Evolutionary conservation across 2,113 vertebrate genomes (phyloP), one percentile per base, ranked within the genome.

Genomic region (Onychostruthus taczanowskii): DNA sequence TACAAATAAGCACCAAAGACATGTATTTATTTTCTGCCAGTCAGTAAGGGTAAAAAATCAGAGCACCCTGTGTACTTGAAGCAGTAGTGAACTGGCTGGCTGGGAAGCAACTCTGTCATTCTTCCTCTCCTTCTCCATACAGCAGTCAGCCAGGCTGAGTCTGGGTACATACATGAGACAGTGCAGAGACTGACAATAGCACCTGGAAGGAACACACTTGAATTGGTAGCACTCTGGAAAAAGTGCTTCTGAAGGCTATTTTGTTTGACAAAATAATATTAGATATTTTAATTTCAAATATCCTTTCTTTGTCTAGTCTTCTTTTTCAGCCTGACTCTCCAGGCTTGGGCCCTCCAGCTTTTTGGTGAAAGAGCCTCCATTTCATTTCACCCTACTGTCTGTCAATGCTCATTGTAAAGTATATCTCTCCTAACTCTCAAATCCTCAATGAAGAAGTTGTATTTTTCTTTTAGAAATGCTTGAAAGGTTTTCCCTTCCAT

Each of bases 91-190:
- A 43, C 24, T n/a, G 44, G 18, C 33, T 72, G 74, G 30, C 28
- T 53, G 31, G 37, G 28, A 46, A 73, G 63, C 35, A 76, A 17
- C 30, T 61, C 8, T 16, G 16, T 30, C 23, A 39, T 18, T 70
- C 21, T 61, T 43, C 35, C 18, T 72, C 35, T 74, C 12, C 55
- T 74, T 58, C 17, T 27, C 11, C 9, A 47, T 1, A 33, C 0
- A 76, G 22, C 37, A 46, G 24, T 18, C 46, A 89, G 23, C 13
- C 59, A 69, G 37, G 31, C 26, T 77, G 13, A 63, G 22, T 31
- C 43, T 63, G 39, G 20, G 21, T 46, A 61, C 0, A 0, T 7
- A 15, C 6, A 26, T 8, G 26, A 64, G 23, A 87, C 62, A 16
- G 24, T 35, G 10, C 30, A 64, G 44, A 86, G 49, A 33, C 23